Base-by-base conservation (phyloP, 2,797 vertebrate species). In the Coregonus ussuriensis region DNA sequence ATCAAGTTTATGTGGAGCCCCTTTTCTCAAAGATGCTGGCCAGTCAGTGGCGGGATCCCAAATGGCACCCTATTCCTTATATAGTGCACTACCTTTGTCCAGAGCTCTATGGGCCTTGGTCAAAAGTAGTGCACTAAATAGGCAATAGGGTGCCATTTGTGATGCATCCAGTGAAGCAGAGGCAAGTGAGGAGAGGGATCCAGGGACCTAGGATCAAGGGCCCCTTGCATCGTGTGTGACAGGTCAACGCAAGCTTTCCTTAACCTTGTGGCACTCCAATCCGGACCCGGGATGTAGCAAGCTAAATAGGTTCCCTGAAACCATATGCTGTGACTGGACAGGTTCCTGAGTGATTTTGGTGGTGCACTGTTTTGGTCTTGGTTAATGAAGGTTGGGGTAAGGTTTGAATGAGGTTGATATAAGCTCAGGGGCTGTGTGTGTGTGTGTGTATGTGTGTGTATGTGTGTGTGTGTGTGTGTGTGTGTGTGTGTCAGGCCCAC, bases 1-100 rank as follows among this genome's bases (percentile, higher is more conserved):
- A 94, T 95, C 93, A 93, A 93, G 90, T 91, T 63, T 91, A 86
- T 76, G 76, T 84, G 80, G 77, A 81, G 78, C 84, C 80, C 72
- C 88, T 79, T 82, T 1, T 77, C 85, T 86, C 76, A 76, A 54
- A 59, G 33, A 75, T 81, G 70, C 79, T 80, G 71, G 72, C 66
- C 78, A 83, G 78, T 62, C 71, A 1, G 74, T 47, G 68, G 52
- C 75, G 13, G 21, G 0, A 21, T 63, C 21, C 59, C 59, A 63
- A 63, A 63, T 11, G 21, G 21, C 21, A 21, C 0, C 25, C 21
- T 63, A 63, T 25, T 63, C 9, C 59, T 25, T 63, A 25, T 25
- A 25, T 21, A 11, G 59, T 63, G 59, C 21, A 63, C 59, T 63
- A 25, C 21, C 13, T 63, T 11, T 18, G 56, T 6, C 6, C n/a